Conservation (phyloP, 2,888 invertebrate species). For the Lithosia quadra region DNA sequence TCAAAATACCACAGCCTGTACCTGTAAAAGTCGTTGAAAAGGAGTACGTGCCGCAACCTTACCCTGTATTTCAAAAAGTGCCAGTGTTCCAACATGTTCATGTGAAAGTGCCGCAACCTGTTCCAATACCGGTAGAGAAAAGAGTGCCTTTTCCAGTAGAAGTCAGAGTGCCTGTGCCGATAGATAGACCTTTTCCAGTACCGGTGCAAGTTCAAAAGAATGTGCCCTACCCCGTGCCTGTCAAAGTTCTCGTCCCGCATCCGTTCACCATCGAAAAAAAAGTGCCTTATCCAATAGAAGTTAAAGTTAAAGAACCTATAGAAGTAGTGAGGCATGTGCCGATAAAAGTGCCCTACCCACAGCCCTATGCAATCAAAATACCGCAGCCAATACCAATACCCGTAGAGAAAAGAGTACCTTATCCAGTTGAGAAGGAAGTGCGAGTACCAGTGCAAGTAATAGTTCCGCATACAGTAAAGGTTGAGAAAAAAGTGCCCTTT, state of each 20-base stretch:
- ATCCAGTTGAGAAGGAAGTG: constrained; percentile 81
- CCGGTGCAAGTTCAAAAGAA: constrained; percentile 77
- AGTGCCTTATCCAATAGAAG: constrained; percentile 83
- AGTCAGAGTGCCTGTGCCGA: constrained; percentile 71
- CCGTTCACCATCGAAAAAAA: constrained; percentile 86
- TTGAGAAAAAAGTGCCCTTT: constrained; percentile 67
- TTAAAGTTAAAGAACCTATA: constrained; percentile 78
- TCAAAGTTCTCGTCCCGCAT: constrained; percentile 78
- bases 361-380: constrained; percentile 85
- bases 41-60: constrained; percentile 82
- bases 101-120: constrained; percentile 78
- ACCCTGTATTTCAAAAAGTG: constrained; percentile 79
- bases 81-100: constrained; percentile 76
- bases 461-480: constrained; percentile 57
- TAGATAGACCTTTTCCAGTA: constrained; percentile 77
- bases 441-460: constrained; percentile 75
- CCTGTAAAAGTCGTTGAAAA: constrained; percentile 85
- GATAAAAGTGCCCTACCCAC: constrained; percentile 74
- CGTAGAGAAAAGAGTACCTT: constrained; percentile 80
- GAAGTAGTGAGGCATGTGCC: constrained; percentile 80
- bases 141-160: constrained; percentile 78
- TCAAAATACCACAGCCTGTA: constrained; percentile 80
- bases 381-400: constrained; percentile 83
- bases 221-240: constrained; percentile 79
- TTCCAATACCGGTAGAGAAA: constrained; percentile 75